These are phyloP conservation scores for Tridacna gigas DNA, from an alignment of 2,888 invertebrate species.

Conservation along the genomic window DNA sequence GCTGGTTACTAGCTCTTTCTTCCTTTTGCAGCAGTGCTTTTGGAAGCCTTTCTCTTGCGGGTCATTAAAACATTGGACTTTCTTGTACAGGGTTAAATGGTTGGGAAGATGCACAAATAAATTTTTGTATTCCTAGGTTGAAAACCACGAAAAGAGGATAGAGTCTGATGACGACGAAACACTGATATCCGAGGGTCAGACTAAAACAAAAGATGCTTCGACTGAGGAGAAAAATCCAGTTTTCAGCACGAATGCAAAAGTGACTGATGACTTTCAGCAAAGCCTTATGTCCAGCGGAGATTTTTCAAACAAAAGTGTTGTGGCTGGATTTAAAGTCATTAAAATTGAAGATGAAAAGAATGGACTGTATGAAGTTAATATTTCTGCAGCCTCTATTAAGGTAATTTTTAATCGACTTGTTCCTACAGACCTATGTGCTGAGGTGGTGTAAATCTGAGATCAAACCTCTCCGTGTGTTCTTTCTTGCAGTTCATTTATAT, in stretches of 20 bases:
- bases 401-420: constrained; percentile 34
- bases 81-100: too few relatives aligned
- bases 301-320: constrained; percentile 39
- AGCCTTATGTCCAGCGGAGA: constrained; percentile 50
- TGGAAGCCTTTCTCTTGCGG: too few relatives aligned
- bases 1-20: too few relatives aligned
- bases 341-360: constrained; percentile 59
- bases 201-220: not conserved
- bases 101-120: too few relatives aligned
- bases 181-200: too few relatives aligned
- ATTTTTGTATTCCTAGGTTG: not conserved
- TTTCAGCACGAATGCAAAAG: constrained; percentile 37
- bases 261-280: constrained; percentile 51
- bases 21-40: too few relatives aligned
- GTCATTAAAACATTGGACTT: too few relatives aligned
- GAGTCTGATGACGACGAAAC: not conserved
- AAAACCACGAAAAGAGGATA: not conserved
- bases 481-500: too few relatives aligned
- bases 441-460: too few relatives aligned
- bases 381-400: constrained; percentile 59
- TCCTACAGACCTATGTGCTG: too few relatives aligned
- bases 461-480: too few relatives aligned
- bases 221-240: constrained; percentile 5
- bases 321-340: constrained; percentile 62
- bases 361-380: constrained; percentile 59